Evolutionary conservation across 35 echinoderm and acorn worm genomes (phyloP), one percentile per base, ranked within the genome.

Genomic region (Strongylocentrotus purpuratus): DNA sequence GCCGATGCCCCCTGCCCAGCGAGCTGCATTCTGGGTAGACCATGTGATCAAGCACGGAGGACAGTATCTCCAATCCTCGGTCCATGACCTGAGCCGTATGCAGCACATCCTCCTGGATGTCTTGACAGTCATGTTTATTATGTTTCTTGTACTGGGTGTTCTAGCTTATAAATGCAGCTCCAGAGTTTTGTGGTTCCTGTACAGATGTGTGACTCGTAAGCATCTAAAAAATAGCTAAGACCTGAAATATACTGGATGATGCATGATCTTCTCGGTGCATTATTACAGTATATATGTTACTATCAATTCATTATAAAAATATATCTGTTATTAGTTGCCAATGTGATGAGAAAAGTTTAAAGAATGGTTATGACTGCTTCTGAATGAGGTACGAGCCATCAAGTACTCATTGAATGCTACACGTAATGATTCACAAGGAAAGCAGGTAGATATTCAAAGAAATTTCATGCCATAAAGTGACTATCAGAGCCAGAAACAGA

Each of bases 21-120:
- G 91, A 58, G 91, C 91, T 31, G 91, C 91, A 22, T 93, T 93
- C 91, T 93, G 91, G 91, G 48, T 93, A 58, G 91, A 93, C 17
- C 91, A 93, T 31, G 91, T 93, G 45, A 93, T 93, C 91, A 93
- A 93, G 91, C 91, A 93, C 32, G 91, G 91, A 58, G 91, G 91
- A 15, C 18, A 93, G 47, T 93, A 93, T 33, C 91, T 93, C 7
- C 91, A 93, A 46, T 93, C 91, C n/a, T 20, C 91, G n/a, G 91
- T 46, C 2, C 32, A 31, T 31, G 91, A 58, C n/a, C 48, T 93
- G 91, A 93, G 48, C 48, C 91, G 46, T 17, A 93, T 93, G 91
- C 91, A 93, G 46, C 91, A 93, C 31, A 93, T 93, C 4, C 91
- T 93, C 2, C 48, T 93, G 20, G 91, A 93, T 58, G 91, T 93